Percentiles rank a stretch among this genome's conserved stretches.
phyloP scores from a whole-genome alignment of 1,140 invertebrate species.

The Tetragnatha versicolor region DNA sequence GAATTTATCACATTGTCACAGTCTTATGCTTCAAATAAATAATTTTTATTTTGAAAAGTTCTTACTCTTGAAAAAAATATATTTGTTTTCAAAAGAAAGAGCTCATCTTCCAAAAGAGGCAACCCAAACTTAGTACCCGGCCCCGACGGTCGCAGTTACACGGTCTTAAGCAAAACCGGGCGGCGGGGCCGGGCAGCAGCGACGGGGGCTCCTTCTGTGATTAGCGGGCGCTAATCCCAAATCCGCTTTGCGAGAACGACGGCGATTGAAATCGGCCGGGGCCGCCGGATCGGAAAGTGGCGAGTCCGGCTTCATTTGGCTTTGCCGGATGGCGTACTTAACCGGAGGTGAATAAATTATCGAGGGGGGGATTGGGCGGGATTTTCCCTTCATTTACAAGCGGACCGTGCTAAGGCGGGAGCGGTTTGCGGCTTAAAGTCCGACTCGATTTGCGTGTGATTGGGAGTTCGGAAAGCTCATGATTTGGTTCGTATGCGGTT shows the following conservation, averaged over 20 bases:
- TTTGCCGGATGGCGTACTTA: background rate
- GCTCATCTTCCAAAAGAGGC: background rate
- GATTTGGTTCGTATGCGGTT: too few species aligned
- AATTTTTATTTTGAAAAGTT: too few species aligned
- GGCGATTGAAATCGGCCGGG: slow-evolving; percentile 1
- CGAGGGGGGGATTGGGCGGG: background rate
- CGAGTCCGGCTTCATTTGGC: background rate
- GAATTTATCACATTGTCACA: too few species aligned
- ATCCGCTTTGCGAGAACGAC: slow-evolving; percentile 1
- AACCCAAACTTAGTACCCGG: background rate
- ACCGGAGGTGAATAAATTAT: background rate
- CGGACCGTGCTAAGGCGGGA: too few species aligned
- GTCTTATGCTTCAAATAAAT: too few species aligned
- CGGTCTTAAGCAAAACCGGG: slow-evolving; percentile 34
- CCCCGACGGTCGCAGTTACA: background rate
- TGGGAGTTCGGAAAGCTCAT: too few species aligned
- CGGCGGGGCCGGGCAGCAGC: background rate
- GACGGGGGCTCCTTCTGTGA: slow-evolving; percentile 36
- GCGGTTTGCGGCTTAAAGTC: too few species aligned
- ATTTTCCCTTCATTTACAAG: too few species aligned
- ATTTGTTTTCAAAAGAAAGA: too few species aligned
- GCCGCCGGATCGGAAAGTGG: background rate
- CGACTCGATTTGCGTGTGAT: too few species aligned
- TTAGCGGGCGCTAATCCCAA: slow-evolving; percentile 42
- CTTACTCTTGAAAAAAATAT: too few species aligned